phyloP scores from a whole-genome alignment of 2,113 vertebrate genomes.

The Limnothrissa miodon region DNA sequence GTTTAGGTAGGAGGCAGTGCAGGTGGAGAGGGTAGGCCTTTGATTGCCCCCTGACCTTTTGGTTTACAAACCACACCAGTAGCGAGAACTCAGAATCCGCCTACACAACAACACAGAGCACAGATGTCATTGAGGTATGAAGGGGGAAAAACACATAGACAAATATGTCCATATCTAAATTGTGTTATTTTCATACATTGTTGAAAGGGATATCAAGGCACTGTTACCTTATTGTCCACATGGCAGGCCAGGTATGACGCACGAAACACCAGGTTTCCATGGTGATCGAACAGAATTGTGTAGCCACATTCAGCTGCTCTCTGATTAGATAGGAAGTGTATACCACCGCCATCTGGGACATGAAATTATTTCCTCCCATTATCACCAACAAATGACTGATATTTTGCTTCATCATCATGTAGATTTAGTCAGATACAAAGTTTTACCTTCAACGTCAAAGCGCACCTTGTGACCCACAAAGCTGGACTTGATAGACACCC shows the following conservation, averaged over 20 bases:
- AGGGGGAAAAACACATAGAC: background rate
- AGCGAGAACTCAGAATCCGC: conserved; percentile 43
- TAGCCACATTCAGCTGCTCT: conserved; percentile 57
- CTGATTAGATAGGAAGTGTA: conserved; percentile 44
- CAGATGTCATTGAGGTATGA: background rate
- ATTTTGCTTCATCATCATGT: background rate
- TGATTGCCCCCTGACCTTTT: conserved; percentile 21
- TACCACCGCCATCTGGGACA: conserved; percentile 46
- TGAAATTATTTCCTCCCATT: conserved; percentile 17
- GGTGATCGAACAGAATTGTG: conserved; percentile 36
- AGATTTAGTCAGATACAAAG: background rate
- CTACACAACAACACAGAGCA: conserved; percentile 38
- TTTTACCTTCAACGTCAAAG: conserved; percentile 56
- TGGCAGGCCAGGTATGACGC: conserved; percentile 62
- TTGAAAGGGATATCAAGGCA: background rate
- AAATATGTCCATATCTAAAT: background rate
- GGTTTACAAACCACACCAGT: conserved; percentile 50
- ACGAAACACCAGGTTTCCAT: conserved; percentile 52
- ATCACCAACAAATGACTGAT: background rate
- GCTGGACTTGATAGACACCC: conserved; percentile 50
- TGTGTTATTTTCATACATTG: background rate
- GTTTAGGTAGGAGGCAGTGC: conserved; percentile 30
- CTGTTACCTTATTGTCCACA: conserved; percentile 47
- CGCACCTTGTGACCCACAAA: conserved; percentile 34
- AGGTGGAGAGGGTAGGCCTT: conserved; percentile 46